Evolutionary conservation across 2,113 vertebrate genomes (phyloP).

Genomic region (Psammodynastes pulverulentus): DNA sequence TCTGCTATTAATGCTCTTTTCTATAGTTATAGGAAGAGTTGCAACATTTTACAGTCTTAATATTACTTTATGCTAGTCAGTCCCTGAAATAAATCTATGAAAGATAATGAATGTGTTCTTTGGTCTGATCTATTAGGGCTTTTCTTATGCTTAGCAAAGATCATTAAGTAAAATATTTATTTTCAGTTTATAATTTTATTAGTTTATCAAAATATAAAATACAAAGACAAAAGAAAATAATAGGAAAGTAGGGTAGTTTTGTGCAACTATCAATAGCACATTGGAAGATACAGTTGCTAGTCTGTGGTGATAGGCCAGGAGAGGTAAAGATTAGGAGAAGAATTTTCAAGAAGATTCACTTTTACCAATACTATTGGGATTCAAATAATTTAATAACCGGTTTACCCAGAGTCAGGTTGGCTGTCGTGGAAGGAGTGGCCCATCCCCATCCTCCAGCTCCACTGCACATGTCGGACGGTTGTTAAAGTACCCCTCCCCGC

Average conservation of each 20-base stretch:
- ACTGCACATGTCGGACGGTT: too few species aligned
- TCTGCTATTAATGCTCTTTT: neutral
- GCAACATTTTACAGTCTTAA: neutral
- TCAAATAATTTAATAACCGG: too few species aligned
- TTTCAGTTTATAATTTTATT: neutral
- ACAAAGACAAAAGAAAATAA: neutral
- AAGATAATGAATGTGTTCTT: neutral
- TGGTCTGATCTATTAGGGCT: neutral
- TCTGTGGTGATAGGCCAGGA: neutral
- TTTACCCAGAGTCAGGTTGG: too few species aligned
- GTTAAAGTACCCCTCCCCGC: too few species aligned
- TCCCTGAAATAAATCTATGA: neutral
- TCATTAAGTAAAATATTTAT: neutral
- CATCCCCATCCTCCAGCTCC: too few species aligned
- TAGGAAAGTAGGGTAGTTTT: neutral
- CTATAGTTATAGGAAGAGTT: neutral
- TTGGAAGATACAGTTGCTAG: neutral
- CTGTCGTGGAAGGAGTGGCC: too few species aligned
- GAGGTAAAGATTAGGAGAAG: neutral
- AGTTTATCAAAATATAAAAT: neutral
- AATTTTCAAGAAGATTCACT: neutral
- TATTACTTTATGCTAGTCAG: neutral
- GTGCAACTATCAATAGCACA: neutral
- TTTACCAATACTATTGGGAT: neutral
- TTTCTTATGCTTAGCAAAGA: neutral